A percentile compares a stretch with the other conserved stretches of the same genome.
These are phyloP conservation scores for Zaprionus davidi DNA, from an alignment of 1,140 invertebrate genomes.

Conservation along the genomic window DNA sequence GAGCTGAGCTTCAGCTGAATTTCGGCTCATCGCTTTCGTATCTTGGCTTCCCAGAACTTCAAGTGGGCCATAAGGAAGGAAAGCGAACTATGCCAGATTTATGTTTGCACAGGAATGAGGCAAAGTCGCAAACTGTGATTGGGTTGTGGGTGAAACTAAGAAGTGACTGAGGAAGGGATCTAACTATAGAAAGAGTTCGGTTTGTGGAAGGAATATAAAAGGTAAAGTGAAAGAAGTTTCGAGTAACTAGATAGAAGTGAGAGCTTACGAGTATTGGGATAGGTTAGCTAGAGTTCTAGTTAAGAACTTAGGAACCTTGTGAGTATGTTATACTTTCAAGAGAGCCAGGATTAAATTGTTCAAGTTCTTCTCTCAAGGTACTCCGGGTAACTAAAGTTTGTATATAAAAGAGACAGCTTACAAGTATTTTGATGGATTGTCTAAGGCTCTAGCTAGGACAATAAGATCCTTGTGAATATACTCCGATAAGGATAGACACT, in stretches of 20 bases:
- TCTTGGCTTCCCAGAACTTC: conserved; percentile 43
- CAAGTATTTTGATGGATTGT: too few relatives aligned
- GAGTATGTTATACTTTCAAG: too few relatives aligned
- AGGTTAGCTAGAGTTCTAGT: neutral
- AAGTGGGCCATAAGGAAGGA: conserved; percentile 14
- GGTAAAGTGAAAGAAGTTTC: too few relatives aligned
- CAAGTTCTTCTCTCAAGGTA: too few relatives aligned
- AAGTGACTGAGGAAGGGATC: neutral
- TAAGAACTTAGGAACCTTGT: neutral
- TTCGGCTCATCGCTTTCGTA: conserved; percentile 22
- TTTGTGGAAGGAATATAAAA: neutral
- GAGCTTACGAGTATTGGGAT: neutral
- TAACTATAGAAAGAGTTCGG: neutral
- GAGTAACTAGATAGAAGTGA: neutral
- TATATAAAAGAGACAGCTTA: too few relatives aligned
- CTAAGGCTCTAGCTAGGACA: too few relatives aligned
- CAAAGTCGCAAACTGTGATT: conserved; percentile 20
- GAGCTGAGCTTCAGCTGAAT: conserved; percentile 47
- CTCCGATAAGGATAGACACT: too few relatives aligned
- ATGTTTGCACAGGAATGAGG: conserved; percentile 25
- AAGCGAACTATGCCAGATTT: conserved; percentile 28
- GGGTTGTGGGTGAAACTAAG: neutral
- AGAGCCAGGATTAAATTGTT: too few relatives aligned
- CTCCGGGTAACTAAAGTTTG: too few relatives aligned
- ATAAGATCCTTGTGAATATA: too few relatives aligned